Conservation (phyloP, 1,140 invertebrate species). For the Sesamia nonagrioides region DNA sequence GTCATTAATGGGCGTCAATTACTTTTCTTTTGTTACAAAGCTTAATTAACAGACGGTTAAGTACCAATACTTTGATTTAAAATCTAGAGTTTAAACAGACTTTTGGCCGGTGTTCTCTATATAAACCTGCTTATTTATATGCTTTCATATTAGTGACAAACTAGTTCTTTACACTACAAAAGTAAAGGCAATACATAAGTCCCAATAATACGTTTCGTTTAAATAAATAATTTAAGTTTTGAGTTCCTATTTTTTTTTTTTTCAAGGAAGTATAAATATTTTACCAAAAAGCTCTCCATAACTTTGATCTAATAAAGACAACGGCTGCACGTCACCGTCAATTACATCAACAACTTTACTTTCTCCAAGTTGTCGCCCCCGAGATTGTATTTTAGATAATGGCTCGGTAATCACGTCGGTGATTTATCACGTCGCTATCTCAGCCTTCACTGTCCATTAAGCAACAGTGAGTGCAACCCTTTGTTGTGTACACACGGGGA, state of each 20-base stretch:
- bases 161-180: too few species aligned
- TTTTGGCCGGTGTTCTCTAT: too few species aligned
- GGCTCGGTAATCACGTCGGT: conserved; percentile 82
- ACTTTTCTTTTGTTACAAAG: too few species aligned
- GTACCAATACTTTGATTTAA: too few species aligned
- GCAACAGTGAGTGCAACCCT: conserved; percentile 82
- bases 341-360: conserved; percentile 70
- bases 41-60: too few species aligned
- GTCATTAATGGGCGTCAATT: too few species aligned
- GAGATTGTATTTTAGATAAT: conserved; percentile 86
- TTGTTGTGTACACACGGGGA: conserved; percentile 62
- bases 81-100: too few species aligned
- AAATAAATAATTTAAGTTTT: too few species aligned
- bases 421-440: conserved; percentile 84
- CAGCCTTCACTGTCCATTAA: conserved; percentile 85
- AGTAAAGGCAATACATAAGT: too few species aligned
- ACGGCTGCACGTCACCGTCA: conserved; percentile 48
- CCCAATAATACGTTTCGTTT: too few species aligned
- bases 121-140: too few species aligned
- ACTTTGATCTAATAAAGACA: conserved; percentile 34
- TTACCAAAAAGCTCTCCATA: conserved; percentile 12
- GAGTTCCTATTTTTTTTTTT: background rate
- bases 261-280: background rate
- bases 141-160: too few species aligned
- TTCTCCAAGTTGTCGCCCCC: conserved; percentile 69